These are phyloP conservation scores for Leptinotarsa haldemani DNA, from an alignment of 2,888 invertebrate genomes.

Conservation along the genomic window DNA sequence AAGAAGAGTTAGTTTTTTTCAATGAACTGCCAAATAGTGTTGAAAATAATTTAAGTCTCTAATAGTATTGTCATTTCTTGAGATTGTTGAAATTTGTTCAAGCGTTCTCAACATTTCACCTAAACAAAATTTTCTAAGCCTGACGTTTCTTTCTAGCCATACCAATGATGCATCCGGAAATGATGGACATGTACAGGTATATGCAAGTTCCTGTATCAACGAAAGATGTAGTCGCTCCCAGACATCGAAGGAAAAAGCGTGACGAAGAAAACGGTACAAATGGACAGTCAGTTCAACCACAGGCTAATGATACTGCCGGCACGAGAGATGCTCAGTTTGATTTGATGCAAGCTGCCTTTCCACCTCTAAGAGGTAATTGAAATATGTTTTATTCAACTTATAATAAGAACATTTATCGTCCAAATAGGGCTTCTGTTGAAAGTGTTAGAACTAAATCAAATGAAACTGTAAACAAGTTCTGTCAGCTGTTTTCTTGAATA, in stretches of 20 bases:
- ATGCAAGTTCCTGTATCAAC: slow-evolving; percentile 48
- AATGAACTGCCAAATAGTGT: neutral
- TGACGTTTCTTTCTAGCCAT: slow-evolving; percentile 41
- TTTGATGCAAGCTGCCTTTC: slow-evolving; percentile 82
- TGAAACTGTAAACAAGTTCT: neutral
- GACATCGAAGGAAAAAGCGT: slow-evolving; percentile 62
- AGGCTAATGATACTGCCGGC: slow-evolving; percentile 46
- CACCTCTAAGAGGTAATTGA: slow-evolving; percentile 77
- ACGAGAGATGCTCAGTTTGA: slow-evolving; percentile 77
- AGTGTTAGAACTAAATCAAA: neutral
- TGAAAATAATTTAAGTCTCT: neutral
- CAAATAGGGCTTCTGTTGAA: neutral
- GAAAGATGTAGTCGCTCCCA: slow-evolving; percentile 65
- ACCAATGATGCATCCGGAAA: slow-evolving; percentile 51
- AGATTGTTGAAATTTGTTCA: too few species aligned
- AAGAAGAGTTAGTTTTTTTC: too few species aligned
- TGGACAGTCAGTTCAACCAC: slow-evolving; percentile 46
- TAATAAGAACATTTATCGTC: neutral
- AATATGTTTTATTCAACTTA: neutral
- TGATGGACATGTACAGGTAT: slow-evolving; percentile 53
- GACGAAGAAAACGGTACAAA: slow-evolving; percentile 50
- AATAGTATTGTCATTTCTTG: neutral
- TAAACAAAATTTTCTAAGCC: neutral
- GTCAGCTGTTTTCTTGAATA: neutral
- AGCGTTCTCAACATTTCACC: too few species aligned